Evolutionary conservation across 1,140 invertebrate genomes (phyloP).

Genomic region (Temnothorax curvispinosus): DNA sequence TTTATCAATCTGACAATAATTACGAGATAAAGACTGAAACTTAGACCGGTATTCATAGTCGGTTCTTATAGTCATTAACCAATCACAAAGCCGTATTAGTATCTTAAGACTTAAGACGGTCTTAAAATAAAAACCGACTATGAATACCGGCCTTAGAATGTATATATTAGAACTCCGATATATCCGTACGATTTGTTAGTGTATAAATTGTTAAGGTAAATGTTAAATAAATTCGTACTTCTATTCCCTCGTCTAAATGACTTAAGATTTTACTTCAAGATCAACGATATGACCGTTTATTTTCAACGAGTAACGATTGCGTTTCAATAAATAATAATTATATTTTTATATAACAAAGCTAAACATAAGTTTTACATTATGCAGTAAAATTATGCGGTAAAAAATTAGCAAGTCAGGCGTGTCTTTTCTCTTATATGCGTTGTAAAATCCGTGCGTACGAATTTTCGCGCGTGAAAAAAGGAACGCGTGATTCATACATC

Average conservation of each 20-base stretch:
- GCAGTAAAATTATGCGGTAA: constrained; percentile 31
- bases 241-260: constrained; percentile 12
- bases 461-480: not conserved
- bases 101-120: too few relatives aligned
- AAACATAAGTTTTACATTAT: constrained; percentile 12
- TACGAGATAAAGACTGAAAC: constrained; percentile 60
- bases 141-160: not conserved
- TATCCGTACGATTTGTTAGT: not conserved
- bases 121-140: too few relatives aligned
- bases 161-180: not conserved
- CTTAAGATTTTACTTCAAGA: not conserved
- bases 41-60: not conserved
- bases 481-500: constrained; percentile 72
- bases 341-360: constrained; percentile 38
- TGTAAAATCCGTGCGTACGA: constrained; percentile 33
- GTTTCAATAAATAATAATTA: constrained; percentile 48
- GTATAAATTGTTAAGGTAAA: constrained; percentile 14
- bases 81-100: too few relatives aligned
- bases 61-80: too few relatives aligned
- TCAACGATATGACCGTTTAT: constrained; percentile 28
- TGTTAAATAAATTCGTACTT: not conserved
- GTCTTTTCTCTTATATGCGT: constrained; percentile 5
- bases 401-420: constrained; percentile 52
- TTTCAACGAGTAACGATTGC: constrained; percentile 9
- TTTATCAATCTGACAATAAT: constrained; percentile 26